These are phyloP conservation scores for Achroia grisella DNA, from an alignment of 1,140 invertebrate genomes.

Conservation along the genomic window DNA sequence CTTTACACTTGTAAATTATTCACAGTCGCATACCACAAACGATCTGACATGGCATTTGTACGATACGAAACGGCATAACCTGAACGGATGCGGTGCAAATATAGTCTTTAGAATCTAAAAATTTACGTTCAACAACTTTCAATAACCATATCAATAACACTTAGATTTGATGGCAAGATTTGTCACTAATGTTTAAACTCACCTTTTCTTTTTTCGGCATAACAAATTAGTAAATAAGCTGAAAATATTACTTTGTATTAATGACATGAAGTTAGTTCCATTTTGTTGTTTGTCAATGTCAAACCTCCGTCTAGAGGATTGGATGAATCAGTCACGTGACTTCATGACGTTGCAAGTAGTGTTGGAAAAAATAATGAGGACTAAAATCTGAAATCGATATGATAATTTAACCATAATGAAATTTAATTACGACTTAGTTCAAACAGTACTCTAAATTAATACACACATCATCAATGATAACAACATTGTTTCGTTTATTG, in stretches of 20 bases:
- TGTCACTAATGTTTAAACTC: conserved; percentile 24
- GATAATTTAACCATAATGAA: no score
- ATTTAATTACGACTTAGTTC: no score
- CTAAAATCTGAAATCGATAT: not conserved
- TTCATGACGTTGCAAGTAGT: conserved; percentile 36
- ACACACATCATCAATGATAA: no score
- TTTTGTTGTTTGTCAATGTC: conserved; percentile 25
- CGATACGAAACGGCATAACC: conserved; percentile 20
- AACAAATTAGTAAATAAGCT: conserved; percentile 48
- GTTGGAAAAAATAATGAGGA: conserved; percentile 6
- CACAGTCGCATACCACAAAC: conserved; percentile 60
- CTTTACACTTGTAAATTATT: conserved; percentile 57
- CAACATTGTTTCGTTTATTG: no score
- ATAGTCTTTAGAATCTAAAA: conserved; percentile 38
- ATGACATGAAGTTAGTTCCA: conserved; percentile 36
- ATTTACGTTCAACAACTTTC: conserved; percentile 12
- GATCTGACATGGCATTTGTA: conserved; percentile 63
- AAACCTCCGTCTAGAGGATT: conserved; percentile 25
- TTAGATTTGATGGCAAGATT: conserved; percentile 2
- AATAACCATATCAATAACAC: not conserved
- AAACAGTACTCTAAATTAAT: no score
- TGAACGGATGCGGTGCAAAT: conserved; percentile 38
- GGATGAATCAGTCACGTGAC: conserved; percentile 42
- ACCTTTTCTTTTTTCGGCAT: conserved; percentile 54
- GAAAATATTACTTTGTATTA: conserved; percentile 42